Percentiles rank a stretch among this genome's conserved stretches.
phyloP scores from a whole-genome alignment of 2,888 invertebrate species.

The Crocallis elinguaria region DNA sequence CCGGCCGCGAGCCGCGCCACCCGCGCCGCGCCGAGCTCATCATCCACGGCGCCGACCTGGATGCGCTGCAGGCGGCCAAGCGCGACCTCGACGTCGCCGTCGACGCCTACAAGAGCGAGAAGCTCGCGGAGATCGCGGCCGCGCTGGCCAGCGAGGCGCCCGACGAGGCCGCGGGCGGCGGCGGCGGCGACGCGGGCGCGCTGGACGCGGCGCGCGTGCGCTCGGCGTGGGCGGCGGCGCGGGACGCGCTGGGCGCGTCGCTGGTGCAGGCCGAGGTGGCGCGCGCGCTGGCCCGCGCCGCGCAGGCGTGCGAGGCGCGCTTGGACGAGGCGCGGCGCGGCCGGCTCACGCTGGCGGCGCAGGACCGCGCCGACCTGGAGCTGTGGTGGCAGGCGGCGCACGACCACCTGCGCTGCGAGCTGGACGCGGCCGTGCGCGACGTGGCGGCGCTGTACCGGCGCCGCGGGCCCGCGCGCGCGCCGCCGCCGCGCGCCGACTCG shows the following conservation, averaged over 20 bases:
- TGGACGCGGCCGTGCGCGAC: constrained; percentile 88
- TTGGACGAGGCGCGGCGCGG: constrained; percentile 81
- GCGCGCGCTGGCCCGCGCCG: constrained; percentile 89
- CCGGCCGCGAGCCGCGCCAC: constrained; percentile 55
- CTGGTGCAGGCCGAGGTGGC: constrained; percentile 91
- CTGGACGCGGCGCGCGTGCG: constrained; percentile 86
- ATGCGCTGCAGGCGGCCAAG: constrained; percentile 82
- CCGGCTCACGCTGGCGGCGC: constrained; percentile 87
- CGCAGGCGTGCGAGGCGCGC: constrained; percentile 87
- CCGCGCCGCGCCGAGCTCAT: constrained; percentile 64
- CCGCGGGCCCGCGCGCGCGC: constrained; percentile 62
- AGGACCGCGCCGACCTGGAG: constrained; percentile 89
- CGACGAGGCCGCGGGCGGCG: constrained; percentile 80
- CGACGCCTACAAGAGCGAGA: constrained; percentile 87
- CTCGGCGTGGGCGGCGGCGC: constrained; percentile 90
- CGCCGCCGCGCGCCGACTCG: constrained; percentile 66
- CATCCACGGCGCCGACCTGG: constrained; percentile 77
- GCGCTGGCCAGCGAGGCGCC: constrained; percentile 89
- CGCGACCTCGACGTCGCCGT: constrained; percentile 86
- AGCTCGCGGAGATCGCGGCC: constrained; percentile 88
- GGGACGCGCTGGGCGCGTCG: constrained; percentile 90
- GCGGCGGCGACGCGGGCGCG: constrained; percentile 66
- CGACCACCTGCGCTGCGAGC: constrained; percentile 88
- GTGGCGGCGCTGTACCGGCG: constrained; percentile 87
- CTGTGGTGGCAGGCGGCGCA: constrained; percentile 91